Percentiles rank a stretch among this genome's conserved stretches.
Evolutionary conservation across 2,888 invertebrate species (phyloP).

Genomic region (Slavum lentiscoides): DNA sequence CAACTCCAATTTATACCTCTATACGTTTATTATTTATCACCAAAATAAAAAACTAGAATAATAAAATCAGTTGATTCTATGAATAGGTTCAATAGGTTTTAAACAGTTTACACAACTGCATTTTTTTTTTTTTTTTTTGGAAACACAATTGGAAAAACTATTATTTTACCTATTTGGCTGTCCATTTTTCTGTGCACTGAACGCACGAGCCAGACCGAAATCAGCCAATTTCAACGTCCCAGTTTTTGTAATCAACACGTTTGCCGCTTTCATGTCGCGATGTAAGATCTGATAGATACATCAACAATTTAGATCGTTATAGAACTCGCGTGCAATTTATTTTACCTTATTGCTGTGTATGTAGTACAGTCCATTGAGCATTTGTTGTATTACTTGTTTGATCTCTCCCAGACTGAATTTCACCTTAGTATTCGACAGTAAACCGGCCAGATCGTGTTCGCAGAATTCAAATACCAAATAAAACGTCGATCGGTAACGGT

Average conservation of each 20-base stretch:
- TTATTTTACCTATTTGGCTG: constrained; percentile 69
- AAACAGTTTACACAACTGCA: not conserved
- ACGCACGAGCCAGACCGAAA: constrained; percentile 94
- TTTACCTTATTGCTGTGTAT: constrained; percentile 89
- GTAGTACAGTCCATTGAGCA: constrained; percentile 88
- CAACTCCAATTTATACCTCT: too few relatives aligned
- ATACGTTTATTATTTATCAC: too few relatives aligned
- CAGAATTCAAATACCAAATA: constrained; percentile 98
- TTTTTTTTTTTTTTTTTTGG: too few relatives aligned
- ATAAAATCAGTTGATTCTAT: too few relatives aligned
- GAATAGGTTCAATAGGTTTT: not conserved
- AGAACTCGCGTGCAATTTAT: not conserved
- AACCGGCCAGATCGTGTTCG: constrained; percentile 96
- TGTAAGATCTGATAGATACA: constrained; percentile 71
- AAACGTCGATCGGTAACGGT: constrained; percentile 82
- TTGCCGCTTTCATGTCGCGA: constrained; percentile 98
- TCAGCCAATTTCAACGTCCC: constrained; percentile 95
- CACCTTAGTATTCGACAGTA: constrained; percentile 91
- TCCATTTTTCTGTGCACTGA: constrained; percentile 84
- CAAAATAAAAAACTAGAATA: too few relatives aligned
- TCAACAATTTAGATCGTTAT: not conserved
- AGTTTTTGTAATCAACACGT: constrained; percentile 93
- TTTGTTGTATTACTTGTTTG: constrained; percentile 88
- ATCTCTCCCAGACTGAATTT: constrained; percentile 96
- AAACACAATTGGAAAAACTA: too few relatives aligned